These are phyloP conservation scores for Grammomys surdaster DNA, from an alignment of 2,113 vertebrate species.

Conservation along the genomic window DNA sequence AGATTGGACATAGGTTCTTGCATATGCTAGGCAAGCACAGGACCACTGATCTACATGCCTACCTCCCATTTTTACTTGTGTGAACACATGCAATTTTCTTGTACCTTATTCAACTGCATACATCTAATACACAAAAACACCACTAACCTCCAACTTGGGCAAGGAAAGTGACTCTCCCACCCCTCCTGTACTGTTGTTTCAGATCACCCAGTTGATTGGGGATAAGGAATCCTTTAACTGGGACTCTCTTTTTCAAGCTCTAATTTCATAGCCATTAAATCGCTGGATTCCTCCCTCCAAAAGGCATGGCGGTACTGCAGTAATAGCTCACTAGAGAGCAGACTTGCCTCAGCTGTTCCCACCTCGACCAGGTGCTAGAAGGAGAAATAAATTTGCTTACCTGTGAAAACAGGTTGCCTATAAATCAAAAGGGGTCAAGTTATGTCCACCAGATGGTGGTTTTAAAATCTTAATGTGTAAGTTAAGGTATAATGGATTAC, in stretches of 20 bases:
- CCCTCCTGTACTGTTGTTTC: neutral
- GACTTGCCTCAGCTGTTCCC: conserved; percentile 75
- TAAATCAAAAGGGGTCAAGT: conserved; percentile 84
- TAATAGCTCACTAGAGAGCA: conserved; percentile 72
- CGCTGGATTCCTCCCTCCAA: neutral
- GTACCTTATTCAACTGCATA: neutral
- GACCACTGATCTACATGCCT: neutral
- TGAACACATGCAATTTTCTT: neutral
- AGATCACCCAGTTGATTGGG: neutral
- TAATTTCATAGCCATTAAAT: conserved; percentile 24
- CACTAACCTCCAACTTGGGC: neutral
- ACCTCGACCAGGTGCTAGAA: conserved; percentile 77
- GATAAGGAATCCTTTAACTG: neutral
- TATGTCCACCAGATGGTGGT: conserved; percentile 83
- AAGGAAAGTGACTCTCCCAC: neutral
- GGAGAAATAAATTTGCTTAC: conserved; percentile 81
- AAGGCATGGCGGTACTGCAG: neutral
- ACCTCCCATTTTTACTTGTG: neutral
- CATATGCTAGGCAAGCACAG: neutral
- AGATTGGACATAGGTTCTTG: neutral
- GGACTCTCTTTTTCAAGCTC: neutral
- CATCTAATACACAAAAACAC: neutral
- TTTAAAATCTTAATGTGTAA: conserved; percentile 84
- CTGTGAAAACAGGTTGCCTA: conserved; percentile 82
- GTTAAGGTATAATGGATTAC: conserved; percentile 83